Base-by-base conservation (phyloP, 2,797 vertebrate genomes). In the Onychomys arenicola region DNA sequence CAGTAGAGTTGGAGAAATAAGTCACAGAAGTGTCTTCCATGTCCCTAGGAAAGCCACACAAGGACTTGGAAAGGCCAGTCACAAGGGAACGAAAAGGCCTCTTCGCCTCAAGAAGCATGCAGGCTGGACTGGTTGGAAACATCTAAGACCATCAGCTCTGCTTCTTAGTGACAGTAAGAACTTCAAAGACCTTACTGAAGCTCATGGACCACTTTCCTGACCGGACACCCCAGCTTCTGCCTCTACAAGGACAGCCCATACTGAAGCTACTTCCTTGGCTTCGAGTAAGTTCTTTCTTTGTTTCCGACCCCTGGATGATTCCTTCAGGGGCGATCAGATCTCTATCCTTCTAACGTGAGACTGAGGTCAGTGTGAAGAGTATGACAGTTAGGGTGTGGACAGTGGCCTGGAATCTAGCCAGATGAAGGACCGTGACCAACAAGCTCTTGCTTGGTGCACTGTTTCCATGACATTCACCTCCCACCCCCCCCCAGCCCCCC, bases 251-350 rank as follows among this genome's bases (percentile, higher is more conserved):
- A 37, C 16, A 65, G 40, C 90, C 63, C 12, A 1, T 57, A 52
- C 57, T 63, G 40, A n/a, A 59, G 16, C 9, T 9, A 85, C 13
- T 76, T n/a, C 10, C 61, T 87, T 52, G 16, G 71, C 37, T 77
- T 97, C 81, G 59, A 90, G 80, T 88, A 96, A 81, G 25, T 32
- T 71, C 73, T 97, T 78, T 52, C 29, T 73, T 67, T 84, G 85
- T 16, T 52, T 6, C 81, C 11, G 43, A 29, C 13, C 23, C 89
- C 7, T 14, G 19, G 25, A 13, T 21, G 10, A 21, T 32, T 93
- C 75, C 63, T 69, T 59, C 19, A 2, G 40, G 27, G 63, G 16
- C n/a, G 52, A 25, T 52, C 82, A 71, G 16, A 61, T 4, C 7
- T 65, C 90, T 78, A 49, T 12, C 40, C 61, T 75, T 80, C 81